Conservation (phyloP, 2,797 vertebrate genomes). For the Siniperca scherzeri region DNA sequence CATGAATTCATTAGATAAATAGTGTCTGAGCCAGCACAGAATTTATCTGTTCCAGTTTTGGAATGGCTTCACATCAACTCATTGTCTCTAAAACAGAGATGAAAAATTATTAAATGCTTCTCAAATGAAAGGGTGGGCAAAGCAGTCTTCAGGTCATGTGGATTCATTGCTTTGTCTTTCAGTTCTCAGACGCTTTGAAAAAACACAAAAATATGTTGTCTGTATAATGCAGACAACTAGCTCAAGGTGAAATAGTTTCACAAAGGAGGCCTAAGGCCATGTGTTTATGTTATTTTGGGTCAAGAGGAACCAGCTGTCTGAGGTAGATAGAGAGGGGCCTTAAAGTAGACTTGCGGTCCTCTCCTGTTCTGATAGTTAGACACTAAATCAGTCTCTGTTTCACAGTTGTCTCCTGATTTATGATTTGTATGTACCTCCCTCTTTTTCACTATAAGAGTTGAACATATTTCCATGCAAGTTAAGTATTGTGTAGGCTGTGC, state of each 20-base stretch:
- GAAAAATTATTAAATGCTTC: conserved; percentile 21
- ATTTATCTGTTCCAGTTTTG: conserved; percentile 35
- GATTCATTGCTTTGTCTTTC: conserved; percentile 35
- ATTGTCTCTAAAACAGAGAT: conserved; percentile 13
- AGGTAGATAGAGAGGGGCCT: no score
- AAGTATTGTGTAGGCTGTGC: no score
- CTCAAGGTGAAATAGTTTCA: conserved; percentile 18
- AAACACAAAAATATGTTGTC: neutral
- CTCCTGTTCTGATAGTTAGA: no score
- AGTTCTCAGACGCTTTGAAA: neutral
- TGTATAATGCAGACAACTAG: conserved; percentile 22
- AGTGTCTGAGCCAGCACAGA: conserved; percentile 23
- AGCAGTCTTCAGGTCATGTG: neutral
- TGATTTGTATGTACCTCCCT: no score
- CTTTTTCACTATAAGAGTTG: no score
- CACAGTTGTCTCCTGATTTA: no score
- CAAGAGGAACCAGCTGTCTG: no score
- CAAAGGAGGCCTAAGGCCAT: no score
- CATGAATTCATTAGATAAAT: conserved; percentile 45
- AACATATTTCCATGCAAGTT: no score
- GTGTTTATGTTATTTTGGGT: no score
- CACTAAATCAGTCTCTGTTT: no score
- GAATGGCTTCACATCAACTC: conserved; percentile 14
- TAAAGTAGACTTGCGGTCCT: no score
- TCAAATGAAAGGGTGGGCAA: conserved; percentile 12